These are phyloP conservation scores for Pimephales promelas DNA, from an alignment of 2,113 vertebrate species.

Conservation along the genomic window DNA sequence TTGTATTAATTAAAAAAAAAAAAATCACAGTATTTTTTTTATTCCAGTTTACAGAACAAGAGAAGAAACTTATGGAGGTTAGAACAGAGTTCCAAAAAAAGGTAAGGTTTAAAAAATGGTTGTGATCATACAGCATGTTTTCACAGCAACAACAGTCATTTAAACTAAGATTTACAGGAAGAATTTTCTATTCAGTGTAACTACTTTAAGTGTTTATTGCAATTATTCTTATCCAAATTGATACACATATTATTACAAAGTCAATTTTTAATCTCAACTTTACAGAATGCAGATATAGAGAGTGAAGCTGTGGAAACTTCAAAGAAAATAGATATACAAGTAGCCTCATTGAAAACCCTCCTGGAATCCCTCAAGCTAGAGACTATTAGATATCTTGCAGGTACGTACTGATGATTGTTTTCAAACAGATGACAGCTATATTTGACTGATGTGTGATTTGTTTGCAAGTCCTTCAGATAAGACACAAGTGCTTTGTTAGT, in stretches of 20 bases:
- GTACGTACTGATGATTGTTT: constrained; percentile 69
- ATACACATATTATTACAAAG: neutral
- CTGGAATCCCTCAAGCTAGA: constrained; percentile 95
- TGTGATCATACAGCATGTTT: neutral
- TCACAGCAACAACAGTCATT: neutral
- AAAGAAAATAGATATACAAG: constrained; percentile 94
- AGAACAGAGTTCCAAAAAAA: constrained; percentile 89
- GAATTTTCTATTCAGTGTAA: neutral
- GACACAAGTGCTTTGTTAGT: neutral
- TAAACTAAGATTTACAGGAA: neutral
- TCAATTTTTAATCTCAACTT: neutral
- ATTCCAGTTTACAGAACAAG: constrained; percentile 91
- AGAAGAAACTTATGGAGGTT: constrained; percentile 91
- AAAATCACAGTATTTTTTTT: neutral
- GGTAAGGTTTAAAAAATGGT: constrained; percentile 65
- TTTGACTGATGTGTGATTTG: neutral
- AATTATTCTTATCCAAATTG: neutral
- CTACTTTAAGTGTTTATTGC: neutral
- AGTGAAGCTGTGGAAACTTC: constrained; percentile 86
- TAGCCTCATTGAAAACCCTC: constrained; percentile 91
- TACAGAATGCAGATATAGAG: constrained; percentile 85
- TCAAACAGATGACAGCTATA: neutral
- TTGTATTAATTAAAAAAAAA: neutral
- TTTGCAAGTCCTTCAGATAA: neutral
- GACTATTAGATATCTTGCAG: constrained; percentile 88